Evolutionary conservation across 2,888 invertebrate genomes (phyloP), one percentile per base, ranked within the genome.

Genomic region (Drosophila nigritarsus): DNA sequence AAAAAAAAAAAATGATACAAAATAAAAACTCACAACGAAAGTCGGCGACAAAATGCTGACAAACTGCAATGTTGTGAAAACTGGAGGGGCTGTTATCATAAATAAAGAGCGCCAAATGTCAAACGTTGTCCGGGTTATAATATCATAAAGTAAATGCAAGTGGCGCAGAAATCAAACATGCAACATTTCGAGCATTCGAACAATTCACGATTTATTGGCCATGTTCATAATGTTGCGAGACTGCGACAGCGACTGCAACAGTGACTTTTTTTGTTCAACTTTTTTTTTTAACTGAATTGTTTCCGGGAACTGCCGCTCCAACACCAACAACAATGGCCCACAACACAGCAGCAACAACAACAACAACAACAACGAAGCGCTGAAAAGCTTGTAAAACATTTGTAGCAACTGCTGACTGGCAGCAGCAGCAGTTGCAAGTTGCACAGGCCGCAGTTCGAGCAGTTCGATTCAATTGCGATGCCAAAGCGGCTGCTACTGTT

Each of bases 121-220:
- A 84, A 82, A 82, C 80, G 78, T 72, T 72, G 78, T 78, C 77
- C 86, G 77, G 67, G 75, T 71, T 78, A 78, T 86, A 83, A 83
- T 87, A 88, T 86, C 87, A 87, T 87, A 87, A 87, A 87, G 82
- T 82, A 89, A 87, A 87, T 89, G 83, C 85, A 89, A 89, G 87
- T 89, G 83, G 89, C 89, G 89, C 89, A 89, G 72, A 82, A 85
- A 85, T 85, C 87, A 85, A 87, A 82, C 78, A 78, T 78, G 80
- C 87, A 79, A 82, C 78, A 78, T 78, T 78, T 78, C 74, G 83
- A 82, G 79, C 81, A 81, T 86, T 73, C 79, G 83, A 86, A 80
- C 78, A 80, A 85, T 85, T 81, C 81, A 86, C 87, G 87, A 88
- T 88, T 88, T 88, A 88, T 88, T 87, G 85, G 85, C 74, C 89